Conservation (phyloP, 2,888 invertebrate genomes). For the Erebia epiphron region DNA sequence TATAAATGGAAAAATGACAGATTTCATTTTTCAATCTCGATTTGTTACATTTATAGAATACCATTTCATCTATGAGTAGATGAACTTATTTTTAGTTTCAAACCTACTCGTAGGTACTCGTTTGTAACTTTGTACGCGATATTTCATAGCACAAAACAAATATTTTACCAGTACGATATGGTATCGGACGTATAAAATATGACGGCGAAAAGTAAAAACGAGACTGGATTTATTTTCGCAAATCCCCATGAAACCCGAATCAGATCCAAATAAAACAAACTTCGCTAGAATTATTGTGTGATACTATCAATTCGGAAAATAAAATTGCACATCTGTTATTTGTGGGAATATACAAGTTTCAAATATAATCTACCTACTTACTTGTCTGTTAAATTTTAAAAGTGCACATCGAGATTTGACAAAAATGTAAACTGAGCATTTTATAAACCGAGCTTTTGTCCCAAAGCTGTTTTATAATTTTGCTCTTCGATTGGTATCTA, state of each 20-base stretch:
- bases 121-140: neutral
- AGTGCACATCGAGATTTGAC: neutral
- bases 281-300: constrained; percentile 28
- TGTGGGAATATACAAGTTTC: constrained; percentile 14
- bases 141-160: constrained; percentile 29
- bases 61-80: constrained; percentile 2
- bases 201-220: constrained; percentile 29
- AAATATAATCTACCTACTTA: neutral
- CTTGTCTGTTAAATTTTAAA: constrained; percentile 5
- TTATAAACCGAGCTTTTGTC: neutral
- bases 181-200: constrained; percentile 33
- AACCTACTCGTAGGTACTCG: neutral
- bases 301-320: constrained; percentile 27
- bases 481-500: too few species aligned
- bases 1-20: neutral
- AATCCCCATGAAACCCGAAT: constrained; percentile 29
- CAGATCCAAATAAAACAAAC: constrained; percentile 26
- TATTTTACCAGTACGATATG: constrained; percentile 24
- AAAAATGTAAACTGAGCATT: neutral
- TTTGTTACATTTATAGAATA: constrained; percentile 14
- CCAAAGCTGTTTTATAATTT: neutral
- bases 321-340: constrained; percentile 26
- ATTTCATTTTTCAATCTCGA: neutral
- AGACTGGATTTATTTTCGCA: constrained; percentile 28
- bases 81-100: constrained; percentile 11